Evolutionary conservation across 2,888 invertebrate species (phyloP).

Genomic region (Dioctria linearis): DNA sequence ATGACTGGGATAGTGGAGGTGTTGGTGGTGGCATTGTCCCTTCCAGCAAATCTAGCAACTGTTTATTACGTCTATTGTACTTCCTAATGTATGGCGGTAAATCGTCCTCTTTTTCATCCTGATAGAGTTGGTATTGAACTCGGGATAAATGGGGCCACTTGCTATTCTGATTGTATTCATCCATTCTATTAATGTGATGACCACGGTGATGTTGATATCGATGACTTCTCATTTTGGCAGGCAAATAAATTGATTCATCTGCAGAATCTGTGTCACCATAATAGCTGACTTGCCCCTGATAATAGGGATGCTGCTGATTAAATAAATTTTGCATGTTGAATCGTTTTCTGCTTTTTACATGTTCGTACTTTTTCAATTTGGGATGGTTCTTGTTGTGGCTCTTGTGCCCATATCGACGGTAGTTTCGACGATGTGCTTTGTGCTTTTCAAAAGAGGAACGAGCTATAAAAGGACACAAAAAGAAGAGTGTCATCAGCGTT

Average conservation of each 20-base stretch:
- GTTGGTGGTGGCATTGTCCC: constrained; percentile 67
- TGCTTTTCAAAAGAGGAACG: constrained; percentile 65
- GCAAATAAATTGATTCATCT: constrained; percentile 54
- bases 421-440: constrained; percentile 65
- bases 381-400: constrained; percentile 67
- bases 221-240: constrained; percentile 53
- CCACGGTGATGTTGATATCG: constrained; percentile 53
- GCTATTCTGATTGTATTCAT: constrained; percentile 67
- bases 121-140: constrained; percentile 67
- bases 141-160: constrained; percentile 70
- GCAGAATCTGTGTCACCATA: constrained; percentile 63
- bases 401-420: constrained; percentile 67
- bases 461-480: constrained; percentile 50
- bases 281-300: constrained; percentile 68
- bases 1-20: constrained; percentile 55
- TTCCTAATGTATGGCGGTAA: constrained; percentile 70
- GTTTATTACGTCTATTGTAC: constrained; percentile 69
- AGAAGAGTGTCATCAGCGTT: not conserved
- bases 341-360: constrained; percentile 36
- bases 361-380: constrained; percentile 54
- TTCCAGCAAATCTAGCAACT: constrained; percentile 68
- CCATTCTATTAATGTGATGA: constrained; percentile 62
- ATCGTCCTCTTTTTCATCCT: constrained; percentile 65
- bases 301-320: constrained; percentile 62
- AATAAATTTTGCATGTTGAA: constrained; percentile 17